A percentile compares a stretch with the other conserved stretches of the same genome.
Evolutionary conservation across 2,113 vertebrate species (phyloP).

Genomic region (Petaurus breviceps): DNA sequence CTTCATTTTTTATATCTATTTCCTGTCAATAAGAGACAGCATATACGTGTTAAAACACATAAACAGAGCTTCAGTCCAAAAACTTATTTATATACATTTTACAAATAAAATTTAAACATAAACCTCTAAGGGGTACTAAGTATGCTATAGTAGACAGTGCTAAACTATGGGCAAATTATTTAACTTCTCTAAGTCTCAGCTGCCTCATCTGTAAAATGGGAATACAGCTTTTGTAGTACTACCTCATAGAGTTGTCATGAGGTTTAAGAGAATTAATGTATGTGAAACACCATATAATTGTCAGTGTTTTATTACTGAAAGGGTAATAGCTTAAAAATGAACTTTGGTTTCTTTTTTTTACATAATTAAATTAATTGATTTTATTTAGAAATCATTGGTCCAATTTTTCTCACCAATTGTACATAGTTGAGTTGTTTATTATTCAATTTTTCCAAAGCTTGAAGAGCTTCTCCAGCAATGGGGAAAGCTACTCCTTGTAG

Average conservation of each 20-base stretch:
- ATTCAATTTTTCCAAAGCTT: conserved; percentile 91
- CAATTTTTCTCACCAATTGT: conserved; percentile 90
- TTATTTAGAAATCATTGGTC: conserved; percentile 4
- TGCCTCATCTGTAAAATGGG: neutral
- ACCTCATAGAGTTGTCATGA: neutral
- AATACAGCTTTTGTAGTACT: neutral
- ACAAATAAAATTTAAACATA: conserved; percentile 24
- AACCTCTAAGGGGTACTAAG: neutral
- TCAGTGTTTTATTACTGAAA: neutral
- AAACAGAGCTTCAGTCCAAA: conserved; percentile 45
- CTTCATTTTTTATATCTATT: conserved; percentile 94
- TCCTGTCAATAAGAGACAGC: conserved; percentile 85
- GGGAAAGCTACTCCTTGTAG: conserved; percentile 97
- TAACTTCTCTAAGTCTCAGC: neutral
- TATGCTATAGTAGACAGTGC: neutral
- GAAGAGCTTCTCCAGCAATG: conserved; percentile 90
- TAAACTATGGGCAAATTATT: neutral
- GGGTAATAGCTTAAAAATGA: conserved; percentile 37
- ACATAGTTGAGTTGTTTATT: conserved; percentile 93
- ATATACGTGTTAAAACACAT: conserved; percentile 61
- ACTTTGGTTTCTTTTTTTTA: neutral
- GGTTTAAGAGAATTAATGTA: neutral
- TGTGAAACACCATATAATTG: neutral
- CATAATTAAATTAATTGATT: neutral
- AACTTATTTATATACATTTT: neutral